phyloP scores from a whole-genome alignment of 2,888 invertebrate genomes.

The Platynereis dumerilii region DNA sequence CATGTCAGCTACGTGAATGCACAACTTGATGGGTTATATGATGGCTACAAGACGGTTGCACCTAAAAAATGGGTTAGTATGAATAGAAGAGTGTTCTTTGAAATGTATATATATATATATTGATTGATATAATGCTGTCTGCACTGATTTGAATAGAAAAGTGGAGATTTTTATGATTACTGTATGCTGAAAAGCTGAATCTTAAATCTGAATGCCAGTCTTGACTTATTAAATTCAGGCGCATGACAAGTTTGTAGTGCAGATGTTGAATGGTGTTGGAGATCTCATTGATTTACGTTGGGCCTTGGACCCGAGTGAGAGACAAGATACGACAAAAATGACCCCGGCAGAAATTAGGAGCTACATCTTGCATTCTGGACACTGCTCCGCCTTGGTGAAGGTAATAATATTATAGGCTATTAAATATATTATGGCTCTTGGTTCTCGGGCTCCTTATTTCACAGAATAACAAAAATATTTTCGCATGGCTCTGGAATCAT shows the following conservation, averaged over 20 bases:
- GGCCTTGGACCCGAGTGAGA: constrained; percentile 41
- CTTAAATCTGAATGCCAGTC: constrained; percentile 6
- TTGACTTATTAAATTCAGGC: constrained; percentile 13
- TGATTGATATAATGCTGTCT: not conserved
- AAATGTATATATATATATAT: too few species aligned
- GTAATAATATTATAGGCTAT: too few species aligned
- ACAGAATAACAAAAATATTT: too few species aligned
- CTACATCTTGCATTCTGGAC: constrained; percentile 44
- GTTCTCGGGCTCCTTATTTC: too few species aligned
- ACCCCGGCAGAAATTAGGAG: constrained; percentile 37
- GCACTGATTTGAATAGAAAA: not conserved
- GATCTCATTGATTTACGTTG: constrained; percentile 49
- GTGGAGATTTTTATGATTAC: not conserved
- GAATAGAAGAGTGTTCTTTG: not conserved
- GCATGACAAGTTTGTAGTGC: constrained; percentile 45
- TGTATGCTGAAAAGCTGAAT: too few species aligned
- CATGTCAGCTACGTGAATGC: constrained; percentile 50
- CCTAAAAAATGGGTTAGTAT: constrained; percentile 16
- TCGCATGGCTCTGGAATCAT: too few species aligned
- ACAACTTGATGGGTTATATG: constrained; percentile 54
- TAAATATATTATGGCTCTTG: too few species aligned
- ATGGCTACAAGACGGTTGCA: constrained; percentile 46
- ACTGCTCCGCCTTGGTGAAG: constrained; percentile 57
- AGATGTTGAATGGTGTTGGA: constrained; percentile 53
- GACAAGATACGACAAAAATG: constrained; percentile 47